Base-by-base conservation (phyloP, 2,888 invertebrate species). In the Agrotis segetum region DNA sequence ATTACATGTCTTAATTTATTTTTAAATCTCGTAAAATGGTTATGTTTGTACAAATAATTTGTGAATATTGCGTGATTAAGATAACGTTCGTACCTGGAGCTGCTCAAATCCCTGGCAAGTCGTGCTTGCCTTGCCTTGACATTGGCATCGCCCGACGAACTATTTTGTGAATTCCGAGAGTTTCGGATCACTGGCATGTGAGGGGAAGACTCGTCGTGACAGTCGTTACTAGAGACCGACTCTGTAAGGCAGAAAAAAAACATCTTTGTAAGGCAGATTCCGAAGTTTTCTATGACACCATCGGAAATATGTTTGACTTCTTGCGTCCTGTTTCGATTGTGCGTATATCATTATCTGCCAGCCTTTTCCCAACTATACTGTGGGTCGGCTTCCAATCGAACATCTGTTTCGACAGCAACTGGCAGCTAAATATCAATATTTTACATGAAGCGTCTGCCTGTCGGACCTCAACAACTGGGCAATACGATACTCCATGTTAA, bases 81-180 rank as follows among this genome's bases (percentile, higher is more conserved):
- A 34, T 62, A 68, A 55, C 11, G 21, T 62, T 77, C 82, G 46
- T 88, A 96, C 96, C 95, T 96, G 55, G 95, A 90, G 84, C 90
- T 95, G 84, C 94, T 96, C 2, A 96, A 88, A 75, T 96, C 96
- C 82, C 92, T 91, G 17, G 96, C 96, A 17, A 96, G 92, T 79
- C 96, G 90, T 11, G 96, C 96, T 87, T 96, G 96, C 65, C 96
- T 85, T n/a, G 96, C 96, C 64, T 91, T 94, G 17, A 95, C 94
- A 78, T 94, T 91, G 44, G 94, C 93, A 68, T 96, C 96, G 29
- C 95, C 96, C 3, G 92, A 92, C 1, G 91, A 92, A 79, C 90
- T 94, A 66, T 91, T 92, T 71, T 89, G 92, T 19, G 90, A 84
- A 71, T 89, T 89, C 55, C 95, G 90, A 17, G 92, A 85, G 83